phyloP scores from a whole-genome alignment of 2,797 vertebrate genomes.

The Coendou prehensilis region DNA sequence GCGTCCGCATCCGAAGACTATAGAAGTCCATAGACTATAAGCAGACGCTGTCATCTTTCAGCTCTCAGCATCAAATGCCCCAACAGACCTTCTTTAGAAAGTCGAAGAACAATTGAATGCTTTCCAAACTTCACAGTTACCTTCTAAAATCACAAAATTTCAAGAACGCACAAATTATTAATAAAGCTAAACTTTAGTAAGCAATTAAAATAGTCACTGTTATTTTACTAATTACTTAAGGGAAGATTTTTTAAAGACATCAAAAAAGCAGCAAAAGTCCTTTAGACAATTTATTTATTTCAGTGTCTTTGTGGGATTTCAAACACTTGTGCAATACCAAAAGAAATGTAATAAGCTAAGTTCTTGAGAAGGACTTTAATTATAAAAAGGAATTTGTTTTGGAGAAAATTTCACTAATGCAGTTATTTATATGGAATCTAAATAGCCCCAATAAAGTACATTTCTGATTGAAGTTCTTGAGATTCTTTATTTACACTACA shows the following conservation, averaged over 20 bases:
- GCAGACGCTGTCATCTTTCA: not conserved
- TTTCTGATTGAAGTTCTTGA: not conserved
- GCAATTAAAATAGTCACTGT: not conserved
- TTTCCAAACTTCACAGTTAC: not conserved
- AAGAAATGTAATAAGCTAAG: not conserved
- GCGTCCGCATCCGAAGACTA: not conserved
- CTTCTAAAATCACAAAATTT: not conserved
- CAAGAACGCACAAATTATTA: not conserved
- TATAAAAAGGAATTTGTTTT: not conserved
- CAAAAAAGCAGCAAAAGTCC: not conserved
- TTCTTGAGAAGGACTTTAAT: not conserved
- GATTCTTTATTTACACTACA: not conserved
- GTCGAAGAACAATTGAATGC: not conserved
- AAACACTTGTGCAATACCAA: not conserved
- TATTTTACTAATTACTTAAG: not conserved
- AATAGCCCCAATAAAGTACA: constrained; percentile 49
- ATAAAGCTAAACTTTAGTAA: constrained; percentile 33
- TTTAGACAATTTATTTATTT: constrained; percentile 55
- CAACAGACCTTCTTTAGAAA: not conserved
- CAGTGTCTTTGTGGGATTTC: constrained; percentile 38
- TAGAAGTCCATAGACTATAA: too few relatives aligned
- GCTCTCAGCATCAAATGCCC: not conserved
- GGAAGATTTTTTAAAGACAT: not conserved
- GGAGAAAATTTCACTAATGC: not conserved
- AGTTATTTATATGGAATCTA: constrained; percentile 52